Conservation (phyloP, 2,113 vertebrate genomes). For the Oxygymnocypris stewartii region DNA sequence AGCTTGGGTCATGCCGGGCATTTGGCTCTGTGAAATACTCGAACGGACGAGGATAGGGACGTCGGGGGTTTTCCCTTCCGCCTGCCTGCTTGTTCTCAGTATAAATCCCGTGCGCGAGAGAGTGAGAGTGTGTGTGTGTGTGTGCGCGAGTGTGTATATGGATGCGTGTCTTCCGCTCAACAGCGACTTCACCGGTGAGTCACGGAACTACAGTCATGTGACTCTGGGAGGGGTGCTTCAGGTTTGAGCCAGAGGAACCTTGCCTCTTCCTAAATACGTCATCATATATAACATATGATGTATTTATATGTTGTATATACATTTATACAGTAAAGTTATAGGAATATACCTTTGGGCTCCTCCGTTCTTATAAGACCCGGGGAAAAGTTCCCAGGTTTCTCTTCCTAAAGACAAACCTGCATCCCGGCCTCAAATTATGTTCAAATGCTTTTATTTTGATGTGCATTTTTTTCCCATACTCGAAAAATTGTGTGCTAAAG, state of each 20-base stretch:
- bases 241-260: slow-evolving; percentile 7
- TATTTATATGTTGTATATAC: neutral
- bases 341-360: neutral
- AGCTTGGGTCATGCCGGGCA: slow-evolving; percentile 98
- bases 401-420: neutral
- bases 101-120: slow-evolving; percentile 63
- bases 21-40: slow-evolving; percentile 84
- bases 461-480: neutral
- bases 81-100: slow-evolving; percentile 68
- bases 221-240: slow-evolving; percentile 61
- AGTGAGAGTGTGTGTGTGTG: neutral
- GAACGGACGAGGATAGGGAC: slow-evolving; percentile 69
- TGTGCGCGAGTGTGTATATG: neutral
- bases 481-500: neutral
- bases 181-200: slow-evolving; percentile 76
- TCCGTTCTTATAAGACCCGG: neutral
- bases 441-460: neutral
- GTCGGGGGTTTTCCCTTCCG: slow-evolving; percentile 57
- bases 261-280: neutral
- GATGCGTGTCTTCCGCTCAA: slow-evolving; percentile 45
- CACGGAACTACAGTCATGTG: slow-evolving; percentile 80
- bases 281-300: neutral
- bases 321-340: neutral
- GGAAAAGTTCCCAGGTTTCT: neutral
- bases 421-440: neutral